phyloP scores from a whole-genome alignment of 2,113 vertebrate species.

The Tyrannus savana region DNA sequence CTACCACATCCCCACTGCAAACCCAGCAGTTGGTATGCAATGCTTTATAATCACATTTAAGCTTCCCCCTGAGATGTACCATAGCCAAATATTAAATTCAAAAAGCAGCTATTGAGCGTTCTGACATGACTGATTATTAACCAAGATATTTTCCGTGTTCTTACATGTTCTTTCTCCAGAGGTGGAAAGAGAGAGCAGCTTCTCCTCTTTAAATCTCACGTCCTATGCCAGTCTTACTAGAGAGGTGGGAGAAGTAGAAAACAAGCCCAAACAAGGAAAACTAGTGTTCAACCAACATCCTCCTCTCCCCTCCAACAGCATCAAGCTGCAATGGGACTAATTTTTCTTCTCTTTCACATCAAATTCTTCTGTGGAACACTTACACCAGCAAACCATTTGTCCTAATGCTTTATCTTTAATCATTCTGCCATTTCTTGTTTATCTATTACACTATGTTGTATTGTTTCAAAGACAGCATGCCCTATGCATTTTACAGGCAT shows the following conservation, averaged over 20 bases:
- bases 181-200: not conserved
- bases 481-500: not conserved
- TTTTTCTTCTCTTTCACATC: not conserved
- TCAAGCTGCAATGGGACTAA: not conserved
- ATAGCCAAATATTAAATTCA: not conserved
- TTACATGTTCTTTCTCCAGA: not conserved
- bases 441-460: not conserved
- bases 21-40: not conserved
- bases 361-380: not conserved
- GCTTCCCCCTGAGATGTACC: not conserved
- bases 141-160: not conserved
- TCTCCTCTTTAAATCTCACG: not conserved
- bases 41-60: not conserved
- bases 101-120: not conserved
- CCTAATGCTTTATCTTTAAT: not conserved
- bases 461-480: not conserved
- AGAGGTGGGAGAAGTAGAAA: not conserved
- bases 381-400: not conserved
- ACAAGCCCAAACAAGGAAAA: not conserved
- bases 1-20: not conserved
- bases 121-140: not conserved
- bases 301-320: not conserved
- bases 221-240: not conserved
- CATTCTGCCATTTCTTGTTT: not conserved
- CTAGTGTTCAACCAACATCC: not conserved